Conservation (phyloP, 2,888 invertebrate species). For the Syritta pipiens region DNA sequence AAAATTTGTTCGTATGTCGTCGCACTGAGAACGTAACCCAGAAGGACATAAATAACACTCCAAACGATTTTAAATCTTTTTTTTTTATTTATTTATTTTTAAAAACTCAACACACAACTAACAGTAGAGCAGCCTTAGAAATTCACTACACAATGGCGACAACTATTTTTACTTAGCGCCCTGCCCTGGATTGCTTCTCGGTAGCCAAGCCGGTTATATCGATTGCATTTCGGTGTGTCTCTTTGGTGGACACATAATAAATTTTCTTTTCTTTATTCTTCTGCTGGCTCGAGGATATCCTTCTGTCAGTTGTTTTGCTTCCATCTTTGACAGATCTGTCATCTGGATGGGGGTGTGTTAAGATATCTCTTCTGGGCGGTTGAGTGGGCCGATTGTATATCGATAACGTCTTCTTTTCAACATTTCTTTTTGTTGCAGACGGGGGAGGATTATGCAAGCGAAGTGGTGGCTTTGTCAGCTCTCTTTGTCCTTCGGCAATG, state of each 20-base stretch:
- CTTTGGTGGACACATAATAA: neutral
- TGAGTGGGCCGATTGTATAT: conserved; percentile 32
- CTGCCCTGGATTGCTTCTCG: conserved; percentile 5
- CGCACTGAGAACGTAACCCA: conserved; percentile 7
- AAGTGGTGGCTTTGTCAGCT: too few relatives aligned
- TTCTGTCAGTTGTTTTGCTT: too few relatives aligned
- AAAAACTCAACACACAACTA: neutral
- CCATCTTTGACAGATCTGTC: too few relatives aligned
- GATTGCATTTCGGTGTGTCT: conserved; percentile 26
- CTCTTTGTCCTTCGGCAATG: too few relatives aligned
- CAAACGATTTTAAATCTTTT: conserved; percentile 32
- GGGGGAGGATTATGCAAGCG: too few relatives aligned
- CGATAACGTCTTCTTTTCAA: conserved; percentile 3
- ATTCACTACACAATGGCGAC: conserved; percentile 32
- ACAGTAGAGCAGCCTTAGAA: conserved; percentile 36
- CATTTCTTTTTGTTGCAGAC: neutral
- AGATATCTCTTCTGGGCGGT: conserved; percentile 20
- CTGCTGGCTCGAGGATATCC: too few relatives aligned
- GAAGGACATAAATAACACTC: conserved; percentile 66
- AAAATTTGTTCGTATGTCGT: conserved; percentile 60
- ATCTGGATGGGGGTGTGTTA: too few relatives aligned
- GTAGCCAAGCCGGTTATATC: too few relatives aligned
- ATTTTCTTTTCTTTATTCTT: too few relatives aligned
- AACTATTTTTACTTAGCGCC: conserved; percentile 37
- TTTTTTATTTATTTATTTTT: conserved; percentile 24